Evolutionary conservation across 2,113 vertebrate species (phyloP), one percentile per base, ranked within the genome.

Genomic region (Lophochroa leadbeateri): DNA sequence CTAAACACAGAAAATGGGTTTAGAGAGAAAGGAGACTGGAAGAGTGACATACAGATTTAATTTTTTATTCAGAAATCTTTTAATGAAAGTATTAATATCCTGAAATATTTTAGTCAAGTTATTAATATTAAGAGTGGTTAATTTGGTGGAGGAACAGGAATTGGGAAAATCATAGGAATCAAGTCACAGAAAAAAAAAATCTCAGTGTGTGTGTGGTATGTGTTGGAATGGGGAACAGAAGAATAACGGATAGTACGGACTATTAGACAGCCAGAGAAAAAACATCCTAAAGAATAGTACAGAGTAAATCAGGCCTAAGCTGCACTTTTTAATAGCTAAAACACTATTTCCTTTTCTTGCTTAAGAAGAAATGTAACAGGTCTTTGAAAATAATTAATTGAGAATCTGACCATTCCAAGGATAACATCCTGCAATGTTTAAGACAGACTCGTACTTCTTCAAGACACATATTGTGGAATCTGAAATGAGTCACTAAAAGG

Each of bases 61-160:
- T 85, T 83, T 33, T 80, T 94, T 85, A 70, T 71, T 92, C 57
- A 78, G 47, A 95, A 94, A 75, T 88, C 53, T 83, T 78, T 58
- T 41, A 74, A 11, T 37, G 35, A 68, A 41, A 6, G 4, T 29
- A 27, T 70, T 65, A 84, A 67, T 33, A 67, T 44, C 67, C 44
- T 74, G 57, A 85, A 91, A 76, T 81, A 43, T 68, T 64, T 46
- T 23, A 64, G 37, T 52, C 49, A 72, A 47, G 47, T 3, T 55
- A 47, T 86, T 87, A 58, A 80, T 65, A 88, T 64, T 82, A 69
- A 83, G 37, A 91, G 21, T 31, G 6, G 16, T 25, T 92, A 63
- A 75, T 91, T 95, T 77, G 70, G 28, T 39, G 20, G 17, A 52
- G 33, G 14, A 49, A 29, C 1, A 50, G 27, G 27, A 82, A 89